A percentile compares a stretch with the other conserved stretches of the same genome.
phyloP scores from a whole-genome alignment of 2,113 vertebrate genomes.

The Ancistrus triradiatus region DNA sequence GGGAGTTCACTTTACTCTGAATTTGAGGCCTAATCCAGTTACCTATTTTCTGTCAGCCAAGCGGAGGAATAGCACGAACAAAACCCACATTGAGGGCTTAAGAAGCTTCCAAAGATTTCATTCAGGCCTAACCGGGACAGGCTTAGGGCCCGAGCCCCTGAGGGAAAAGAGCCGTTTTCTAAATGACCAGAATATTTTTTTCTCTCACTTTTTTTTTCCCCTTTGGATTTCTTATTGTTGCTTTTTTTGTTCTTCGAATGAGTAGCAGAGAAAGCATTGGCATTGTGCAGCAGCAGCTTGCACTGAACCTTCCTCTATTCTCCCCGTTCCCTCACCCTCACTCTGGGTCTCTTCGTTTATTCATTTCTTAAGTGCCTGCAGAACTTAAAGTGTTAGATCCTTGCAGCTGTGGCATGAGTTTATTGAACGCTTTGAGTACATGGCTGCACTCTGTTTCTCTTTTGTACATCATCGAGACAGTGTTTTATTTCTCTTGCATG shows the following conservation, averaged over 20 bases:
- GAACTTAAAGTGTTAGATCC: conserved; percentile 42
- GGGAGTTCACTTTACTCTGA: conserved; percentile 80
- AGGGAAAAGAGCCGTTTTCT: conserved; percentile 65
- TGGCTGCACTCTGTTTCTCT: conserved; percentile 27
- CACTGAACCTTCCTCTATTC: conserved; percentile 38
- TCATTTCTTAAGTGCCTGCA: conserved; percentile 45
- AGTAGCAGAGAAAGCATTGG: conserved; percentile 14
- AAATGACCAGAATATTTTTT: conserved; percentile 65
- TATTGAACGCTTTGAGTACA: conserved; percentile 31
- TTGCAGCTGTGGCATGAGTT: conserved; percentile 38
- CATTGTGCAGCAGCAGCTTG: conserved; percentile 47
- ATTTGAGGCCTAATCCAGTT: conserved; percentile 81
- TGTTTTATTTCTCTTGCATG: conserved; percentile 32
- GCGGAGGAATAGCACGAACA: conserved; percentile 75
- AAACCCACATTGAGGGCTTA: conserved; percentile 79
- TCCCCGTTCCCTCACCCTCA: conserved; percentile 7
- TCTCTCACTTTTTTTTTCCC: conserved; percentile 31
- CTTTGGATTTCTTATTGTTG: conserved; percentile 44
- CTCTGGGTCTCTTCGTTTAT: conserved; percentile 35
- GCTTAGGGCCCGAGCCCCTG: conserved; percentile 72
- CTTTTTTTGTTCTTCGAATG: conserved; percentile 34
- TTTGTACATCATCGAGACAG: conserved; percentile 36
- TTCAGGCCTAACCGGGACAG: conserved; percentile 72
- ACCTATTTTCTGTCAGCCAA: conserved; percentile 81
- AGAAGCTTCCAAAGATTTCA: conserved; percentile 78